Evolutionary conservation across 2,888 invertebrate species (phyloP).

Genomic region (Dysmachus trigonus): DNA sequence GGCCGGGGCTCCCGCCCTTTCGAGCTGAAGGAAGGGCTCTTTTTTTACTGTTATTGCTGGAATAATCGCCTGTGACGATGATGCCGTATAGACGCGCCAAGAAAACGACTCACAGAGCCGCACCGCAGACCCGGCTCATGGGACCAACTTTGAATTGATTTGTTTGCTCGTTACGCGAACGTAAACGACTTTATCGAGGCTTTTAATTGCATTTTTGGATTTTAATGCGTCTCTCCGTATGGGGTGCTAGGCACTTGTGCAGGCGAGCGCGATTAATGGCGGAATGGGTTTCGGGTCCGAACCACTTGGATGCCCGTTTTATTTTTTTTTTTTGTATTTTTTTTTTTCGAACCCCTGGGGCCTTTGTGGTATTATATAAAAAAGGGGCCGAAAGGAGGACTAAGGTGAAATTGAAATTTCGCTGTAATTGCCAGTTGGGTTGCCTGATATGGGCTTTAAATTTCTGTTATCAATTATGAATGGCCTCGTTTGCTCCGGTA

Average conservation of each 20-base stretch:
- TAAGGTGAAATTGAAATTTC: background rate
- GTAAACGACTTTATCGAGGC: conserved; percentile 17
- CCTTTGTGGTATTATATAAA: background rate
- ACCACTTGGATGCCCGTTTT: background rate
- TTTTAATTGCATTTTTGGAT: conserved; percentile 31
- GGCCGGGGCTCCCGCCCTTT: too few relatives aligned
- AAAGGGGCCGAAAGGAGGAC: background rate
- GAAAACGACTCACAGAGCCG: conserved; percentile 3
- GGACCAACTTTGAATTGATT: conserved; percentile 15
- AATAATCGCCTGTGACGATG: conserved; percentile 32
- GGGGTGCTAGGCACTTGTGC: background rate
- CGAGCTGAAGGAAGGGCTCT: background rate
- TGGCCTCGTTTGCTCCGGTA: background rate
- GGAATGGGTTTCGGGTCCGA: background rate
- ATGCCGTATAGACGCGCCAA: conserved; percentile 22
- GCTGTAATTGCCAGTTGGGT: background rate
- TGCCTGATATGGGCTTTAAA: background rate
- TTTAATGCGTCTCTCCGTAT: conserved; percentile 4
- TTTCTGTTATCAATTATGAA: background rate
- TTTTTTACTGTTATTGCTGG: conserved; percentile 28
- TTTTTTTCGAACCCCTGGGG: background rate
- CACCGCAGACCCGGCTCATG: background rate
- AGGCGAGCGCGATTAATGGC: background rate
- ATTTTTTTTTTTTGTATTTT: too few relatives aligned
- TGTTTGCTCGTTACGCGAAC: background rate